phyloP scores from a whole-genome alignment of 2,888 invertebrate species.

The Andrena flavipes region DNA sequence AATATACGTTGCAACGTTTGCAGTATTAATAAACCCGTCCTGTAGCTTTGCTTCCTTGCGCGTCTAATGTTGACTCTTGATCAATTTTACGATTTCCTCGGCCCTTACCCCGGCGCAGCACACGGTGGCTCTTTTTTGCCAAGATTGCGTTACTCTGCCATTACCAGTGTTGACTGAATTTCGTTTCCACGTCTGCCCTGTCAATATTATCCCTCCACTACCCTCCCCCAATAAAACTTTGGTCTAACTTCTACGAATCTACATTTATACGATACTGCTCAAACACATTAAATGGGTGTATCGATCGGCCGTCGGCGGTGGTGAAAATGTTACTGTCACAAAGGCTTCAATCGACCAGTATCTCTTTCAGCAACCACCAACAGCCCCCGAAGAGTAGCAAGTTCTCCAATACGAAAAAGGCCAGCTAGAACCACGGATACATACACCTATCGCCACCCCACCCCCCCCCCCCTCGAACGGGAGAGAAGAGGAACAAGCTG shows the following conservation, averaged over 20 bases:
- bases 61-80: constrained; percentile 39
- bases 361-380: too few species aligned
- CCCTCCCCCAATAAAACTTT: constrained; percentile 43
- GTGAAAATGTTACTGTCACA: too few species aligned
- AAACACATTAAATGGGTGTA: constrained; percentile 32
- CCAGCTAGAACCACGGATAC: too few species aligned
- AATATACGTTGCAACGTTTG: background rate
- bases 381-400: too few species aligned
- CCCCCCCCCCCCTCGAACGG: too few species aligned
- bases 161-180: constrained; percentile 55
- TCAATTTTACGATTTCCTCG: constrained; percentile 41
- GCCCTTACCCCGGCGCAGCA: constrained; percentile 8
- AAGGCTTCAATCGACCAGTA: too few species aligned
- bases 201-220: constrained; percentile 52
- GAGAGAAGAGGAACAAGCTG: too few species aligned
- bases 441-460: too few species aligned
- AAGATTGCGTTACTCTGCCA: constrained; percentile 53
- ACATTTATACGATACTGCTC: constrained; percentile 32
- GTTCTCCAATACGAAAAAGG: too few species aligned
- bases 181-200: constrained; percentile 48
- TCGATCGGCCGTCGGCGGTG: too few species aligned
- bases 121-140: constrained; percentile 9
- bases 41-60: constrained; percentile 6
- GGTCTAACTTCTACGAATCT: constrained; percentile 47
- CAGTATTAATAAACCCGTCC: constrained; percentile 20